Base-by-base conservation (phyloP, 2,113 vertebrate genomes). In the Isichthys henryi region DNA sequence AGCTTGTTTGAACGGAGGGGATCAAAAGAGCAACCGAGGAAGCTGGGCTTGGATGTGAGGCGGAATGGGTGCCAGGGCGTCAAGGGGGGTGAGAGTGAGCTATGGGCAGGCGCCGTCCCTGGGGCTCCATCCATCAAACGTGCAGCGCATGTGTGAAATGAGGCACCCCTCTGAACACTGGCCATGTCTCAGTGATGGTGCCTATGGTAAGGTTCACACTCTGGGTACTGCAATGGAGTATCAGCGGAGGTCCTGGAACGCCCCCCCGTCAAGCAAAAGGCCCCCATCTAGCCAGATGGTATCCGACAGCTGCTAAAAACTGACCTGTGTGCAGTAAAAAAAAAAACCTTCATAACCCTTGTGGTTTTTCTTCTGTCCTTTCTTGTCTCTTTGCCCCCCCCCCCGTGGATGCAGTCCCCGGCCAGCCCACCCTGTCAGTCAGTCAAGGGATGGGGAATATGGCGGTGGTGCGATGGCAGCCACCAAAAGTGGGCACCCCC, bases 341-440 rank as follows among this genome's bases (percentile, higher is more conserved):
- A 15, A 62, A 62, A n/a, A 23, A 21, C 45, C 27, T 15, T 3
- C 2, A 8, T 84, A 39, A 86, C 8, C n/a, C n/a, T 8, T 52
- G 50, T 86, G 87, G 48, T 53, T 53, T 53, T 39, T 86, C 56
- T 74, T 21, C 80, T 3, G 27, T 19, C 49, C 48, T 48, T 23
- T 53, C 80, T 93, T 90, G 43, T 48, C 48, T 90, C 0, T 45
- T 50, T 62, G 8, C 66, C 77, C 5, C n/a, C 13, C 53, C 45
- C 27, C n/a, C 15, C 94, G 31, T 31, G 62, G 53, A 91, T 91
- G 52, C 88, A 96, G 98, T 98, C 92, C 97, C 97, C 70, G 97
- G 96, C 74, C 95, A 96, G 89, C 97, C 97, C 86, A 94, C 95
- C 90, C 94, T 98, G 58, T 97, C 97, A 62, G 95, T 97, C 91